These are phyloP conservation scores for Tenthredo scrophulariae DNA, from an alignment of 2,888 invertebrate genomes.

Conservation along the genomic window DNA sequence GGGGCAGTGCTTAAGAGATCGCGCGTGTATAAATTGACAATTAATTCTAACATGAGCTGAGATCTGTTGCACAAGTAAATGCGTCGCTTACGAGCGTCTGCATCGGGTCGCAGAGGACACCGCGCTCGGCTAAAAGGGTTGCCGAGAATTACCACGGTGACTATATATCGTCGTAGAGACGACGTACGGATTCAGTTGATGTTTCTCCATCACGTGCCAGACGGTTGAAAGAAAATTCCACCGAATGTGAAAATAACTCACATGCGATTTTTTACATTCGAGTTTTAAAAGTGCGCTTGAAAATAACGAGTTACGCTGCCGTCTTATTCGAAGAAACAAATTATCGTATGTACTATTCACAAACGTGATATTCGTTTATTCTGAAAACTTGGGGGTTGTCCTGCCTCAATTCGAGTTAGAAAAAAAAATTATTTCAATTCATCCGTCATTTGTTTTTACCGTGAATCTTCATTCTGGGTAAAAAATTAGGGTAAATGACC, in stretches of 20 bases:
- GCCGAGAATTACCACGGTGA: neutral
- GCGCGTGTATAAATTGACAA: conserved; percentile 50
- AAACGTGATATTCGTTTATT: neutral
- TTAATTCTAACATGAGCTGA: conserved; percentile 21
- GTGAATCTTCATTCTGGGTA: neutral
- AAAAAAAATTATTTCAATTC: neutral
- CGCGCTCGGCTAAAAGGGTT: conserved; percentile 40
- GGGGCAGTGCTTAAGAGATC: conserved; percentile 44
- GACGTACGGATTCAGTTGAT: conserved; percentile 41
- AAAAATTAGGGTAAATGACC: neutral
- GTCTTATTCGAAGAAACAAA: neutral
- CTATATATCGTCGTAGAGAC: neutral
- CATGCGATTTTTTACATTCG: neutral
- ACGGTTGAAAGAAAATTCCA: conserved; percentile 12
- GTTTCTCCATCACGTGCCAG: conserved; percentile 41
- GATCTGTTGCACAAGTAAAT: conserved; percentile 40
- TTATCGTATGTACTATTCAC: neutral
- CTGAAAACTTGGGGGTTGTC: neutral
- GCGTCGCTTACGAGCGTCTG: conserved; percentile 1
- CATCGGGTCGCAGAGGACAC: conserved; percentile 40
- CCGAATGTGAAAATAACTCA: neutral
- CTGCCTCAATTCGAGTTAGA: neutral
- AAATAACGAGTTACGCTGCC: neutral
- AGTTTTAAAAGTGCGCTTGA: neutral
- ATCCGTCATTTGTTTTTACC: neutral